Conservation (phyloP, 2,797 vertebrate species). For the Hydrocynus forskahlii region DNA sequence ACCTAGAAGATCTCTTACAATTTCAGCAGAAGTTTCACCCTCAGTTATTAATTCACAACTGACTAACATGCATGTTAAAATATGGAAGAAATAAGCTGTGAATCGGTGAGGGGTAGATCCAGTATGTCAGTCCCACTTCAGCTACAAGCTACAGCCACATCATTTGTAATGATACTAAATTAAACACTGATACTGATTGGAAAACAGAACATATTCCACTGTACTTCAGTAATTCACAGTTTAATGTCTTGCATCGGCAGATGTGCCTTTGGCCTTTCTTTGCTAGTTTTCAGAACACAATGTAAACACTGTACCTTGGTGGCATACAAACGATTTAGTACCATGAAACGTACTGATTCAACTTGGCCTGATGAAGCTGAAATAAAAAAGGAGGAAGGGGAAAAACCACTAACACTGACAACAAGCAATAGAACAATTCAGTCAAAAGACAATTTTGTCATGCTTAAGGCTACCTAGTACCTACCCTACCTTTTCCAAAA, state of each 20-base stretch:
- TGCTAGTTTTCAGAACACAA: not conserved
- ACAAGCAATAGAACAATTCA: not conserved
- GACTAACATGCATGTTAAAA: not conserved
- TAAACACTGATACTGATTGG: not conserved
- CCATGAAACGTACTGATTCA: not conserved
- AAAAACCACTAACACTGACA: not conserved
- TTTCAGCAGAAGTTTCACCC: not conserved
- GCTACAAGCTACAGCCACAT: not conserved
- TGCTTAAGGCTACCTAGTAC: not conserved
- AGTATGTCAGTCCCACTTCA: not conserved
- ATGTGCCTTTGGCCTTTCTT: not conserved
- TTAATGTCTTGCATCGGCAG: not conserved
- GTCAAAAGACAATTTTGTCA: not conserved
- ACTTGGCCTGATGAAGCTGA: not conserved
- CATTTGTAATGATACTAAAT: not conserved
- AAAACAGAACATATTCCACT: not conserved
- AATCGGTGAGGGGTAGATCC: conserved; percentile 5
- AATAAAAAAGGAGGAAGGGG: not conserved
- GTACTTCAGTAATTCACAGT: not conserved
- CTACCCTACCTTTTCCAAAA: not conserved
- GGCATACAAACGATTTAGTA: not conserved
- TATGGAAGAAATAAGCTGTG: not conserved
- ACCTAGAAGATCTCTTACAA: not conserved
- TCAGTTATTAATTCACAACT: not conserved
- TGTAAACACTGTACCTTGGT: not conserved